Percentiles rank a stretch among this genome's conserved stretches.
These are phyloP conservation scores for Nothocercus julius DNA, from an alignment of 2,113 vertebrate species.

Conservation along the genomic window DNA sequence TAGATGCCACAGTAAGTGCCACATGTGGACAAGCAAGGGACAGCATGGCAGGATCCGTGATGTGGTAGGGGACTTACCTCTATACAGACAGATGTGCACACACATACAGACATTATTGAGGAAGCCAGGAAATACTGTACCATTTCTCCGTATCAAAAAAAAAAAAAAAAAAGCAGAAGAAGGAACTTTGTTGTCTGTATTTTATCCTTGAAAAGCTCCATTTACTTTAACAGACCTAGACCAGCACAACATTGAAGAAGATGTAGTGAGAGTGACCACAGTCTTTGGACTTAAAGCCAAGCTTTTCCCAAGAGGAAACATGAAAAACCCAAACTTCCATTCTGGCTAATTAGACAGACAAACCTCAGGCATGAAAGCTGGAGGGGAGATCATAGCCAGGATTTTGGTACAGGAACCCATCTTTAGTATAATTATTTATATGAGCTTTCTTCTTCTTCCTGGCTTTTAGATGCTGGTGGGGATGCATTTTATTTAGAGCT, in stretches of 20 bases:
- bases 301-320: background rate
- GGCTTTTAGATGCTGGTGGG: background rate
- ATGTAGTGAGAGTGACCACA: background rate
- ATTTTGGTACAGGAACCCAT: background rate
- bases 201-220: background rate
- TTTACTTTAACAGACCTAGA: slow-evolving; percentile 6
- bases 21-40: background rate
- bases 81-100: background rate
- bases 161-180: no score
- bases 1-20: background rate
- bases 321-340: background rate
- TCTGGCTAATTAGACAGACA: slow-evolving; percentile 32
- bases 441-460: background rate
- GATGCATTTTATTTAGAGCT: background rate
- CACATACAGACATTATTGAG: background rate
- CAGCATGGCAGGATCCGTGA: background rate
- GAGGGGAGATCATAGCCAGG: background rate
- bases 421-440: background rate
- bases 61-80: no score
- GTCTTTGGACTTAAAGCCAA: slow-evolving; percentile 10
- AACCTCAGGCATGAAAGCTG: slow-evolving; percentile 36
- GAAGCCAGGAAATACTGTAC: background rate
- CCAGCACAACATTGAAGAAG: background rate
- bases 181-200: background rate
- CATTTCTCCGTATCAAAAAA: background rate